Base-by-base conservation (phyloP, 64 coral and sea anemone genomes). In the Actinia equina region DNA sequence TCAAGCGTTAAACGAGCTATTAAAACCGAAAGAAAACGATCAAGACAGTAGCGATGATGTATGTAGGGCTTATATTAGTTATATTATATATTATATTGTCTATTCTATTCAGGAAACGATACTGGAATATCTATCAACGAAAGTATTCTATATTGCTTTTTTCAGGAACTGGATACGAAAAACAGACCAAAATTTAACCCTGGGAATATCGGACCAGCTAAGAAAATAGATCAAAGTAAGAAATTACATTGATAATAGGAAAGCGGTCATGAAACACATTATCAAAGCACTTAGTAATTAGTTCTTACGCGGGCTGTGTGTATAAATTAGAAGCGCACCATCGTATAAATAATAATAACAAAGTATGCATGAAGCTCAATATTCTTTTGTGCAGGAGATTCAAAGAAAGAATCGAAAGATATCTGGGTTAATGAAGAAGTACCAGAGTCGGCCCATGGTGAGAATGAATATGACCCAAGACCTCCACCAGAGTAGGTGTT, bases 401-500 rank as follows among this genome's bases (percentile, higher is more conserved):
- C 42, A 52, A 4, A 49, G 44, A 80, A 80, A 54, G 76, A 83
- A 22, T 25, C 15, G 3, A 87, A 96, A 25, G 86, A 86, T 81
- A 97, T 97, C 26, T 97, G 94, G 94, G 83, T 63, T 85, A 84
- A 58, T 26, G 88, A 85, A 79, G 94, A 97, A 43, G 55, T 97
- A 51, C 80, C 91, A 23, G 81, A 91, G 30, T 86, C 44, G 19
- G 88, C 80, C 10, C n/a, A 65, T 62, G 63, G 17, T 17, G 79
- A 88, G 56, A 88, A 97, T 93, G 94, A 90, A 46, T 84, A 89
- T 70, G 94, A 97, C 17, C 85, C 94, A 93, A 90, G 94, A 82
- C 94, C 91, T 60, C 79, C 80, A 15, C 94, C 94, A 54, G 91
- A 97, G 94, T 97, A 97, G 88, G 91, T 82, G 25, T 17, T 17